Evolutionary conservation across 2,797 vertebrate species (phyloP), one percentile per base, ranked within the genome.

Genomic region (Staurois parvus): DNA sequence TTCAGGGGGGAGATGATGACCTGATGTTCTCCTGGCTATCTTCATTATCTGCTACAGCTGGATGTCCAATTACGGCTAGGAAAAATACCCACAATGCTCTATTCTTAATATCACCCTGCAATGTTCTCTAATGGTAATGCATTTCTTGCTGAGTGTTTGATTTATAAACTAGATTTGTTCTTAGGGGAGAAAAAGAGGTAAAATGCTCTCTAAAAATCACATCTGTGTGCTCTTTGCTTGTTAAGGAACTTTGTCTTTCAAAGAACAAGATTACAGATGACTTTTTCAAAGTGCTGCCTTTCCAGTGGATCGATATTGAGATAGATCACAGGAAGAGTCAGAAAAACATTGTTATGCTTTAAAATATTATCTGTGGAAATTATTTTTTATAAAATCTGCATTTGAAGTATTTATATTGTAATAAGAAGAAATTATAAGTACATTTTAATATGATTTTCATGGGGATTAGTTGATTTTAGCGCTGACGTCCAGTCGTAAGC

Each of bases 41-140:
- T 75, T 83, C 72, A 83, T 76, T 83, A 67, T 12, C 42, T 45
- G 10, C 19, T 67, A 29, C 69, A 81, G n/a, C 69, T 74, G 56
- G 52, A 59, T 37, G n/a, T 64, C 69, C 69, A 73, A 81, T 72
- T 81, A 81, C 32, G 52, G 45, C 11, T 24, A 8, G n/a, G 21
- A 32, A 24, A n/a, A 45, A 28, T 24, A 70, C 8, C 19, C 28
- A 81, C 13, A 72, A 6, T 24, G 52, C 69, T 62, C 34, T 4
- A 3, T 26, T 73, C 42, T 34, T 32, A 56, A n/a, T 80, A 42
- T 80, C 28, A 56, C 13, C 45, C 67, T 37, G 68, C 29, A 52
- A 34, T 72, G 67, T 34, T 17, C 68, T 24, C 67, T 59, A 56
- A 37, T 72, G 28, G 64, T 78, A 66, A 68, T 79, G 28, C n/a